Evolutionary conservation across 2,888 invertebrate genomes (phyloP).

Genomic region (Brachyptera putata): DNA sequence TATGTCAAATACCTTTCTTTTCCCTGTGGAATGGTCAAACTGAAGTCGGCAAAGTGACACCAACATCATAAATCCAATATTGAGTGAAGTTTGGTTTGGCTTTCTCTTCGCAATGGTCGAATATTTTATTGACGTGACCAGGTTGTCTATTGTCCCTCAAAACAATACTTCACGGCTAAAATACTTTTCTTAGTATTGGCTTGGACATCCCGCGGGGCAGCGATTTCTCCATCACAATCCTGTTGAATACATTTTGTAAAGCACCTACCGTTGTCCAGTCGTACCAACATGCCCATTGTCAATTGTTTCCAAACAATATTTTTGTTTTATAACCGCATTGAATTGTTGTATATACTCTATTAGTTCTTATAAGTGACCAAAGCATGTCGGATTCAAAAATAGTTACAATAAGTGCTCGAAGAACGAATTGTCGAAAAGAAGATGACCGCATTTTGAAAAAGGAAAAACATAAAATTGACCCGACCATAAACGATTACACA

Average conservation of each 20-base stretch:
- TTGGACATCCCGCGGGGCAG: constrained; percentile 6
- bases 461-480: constrained; percentile 6
- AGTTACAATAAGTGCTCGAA: constrained; percentile 8
- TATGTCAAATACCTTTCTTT: background rate
- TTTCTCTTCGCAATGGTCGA: no score
- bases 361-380: constrained; percentile 19
- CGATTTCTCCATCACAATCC: background rate
- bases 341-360: constrained; percentile 8
- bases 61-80: constrained; percentile 3
- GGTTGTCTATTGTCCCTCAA: background rate
- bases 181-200: constrained; percentile 1
- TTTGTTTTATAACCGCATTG: constrained; percentile 16
- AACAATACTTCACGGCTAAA: background rate
- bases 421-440: constrained; percentile 9
- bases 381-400: constrained; percentile 1
- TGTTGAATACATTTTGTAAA: background rate
- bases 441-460: constrained; percentile 1
- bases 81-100: constrained; percentile 2
- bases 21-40: background rate
- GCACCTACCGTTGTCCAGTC: background rate
- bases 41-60: background rate
- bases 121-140: constrained; percentile 16
- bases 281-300: background rate
- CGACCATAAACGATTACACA: constrained; percentile 9
- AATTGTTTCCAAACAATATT: constrained; percentile 18